Conservation (phyloP, 2,797 vertebrate genomes). For the Oreonectes daqikongensis region DNA sequence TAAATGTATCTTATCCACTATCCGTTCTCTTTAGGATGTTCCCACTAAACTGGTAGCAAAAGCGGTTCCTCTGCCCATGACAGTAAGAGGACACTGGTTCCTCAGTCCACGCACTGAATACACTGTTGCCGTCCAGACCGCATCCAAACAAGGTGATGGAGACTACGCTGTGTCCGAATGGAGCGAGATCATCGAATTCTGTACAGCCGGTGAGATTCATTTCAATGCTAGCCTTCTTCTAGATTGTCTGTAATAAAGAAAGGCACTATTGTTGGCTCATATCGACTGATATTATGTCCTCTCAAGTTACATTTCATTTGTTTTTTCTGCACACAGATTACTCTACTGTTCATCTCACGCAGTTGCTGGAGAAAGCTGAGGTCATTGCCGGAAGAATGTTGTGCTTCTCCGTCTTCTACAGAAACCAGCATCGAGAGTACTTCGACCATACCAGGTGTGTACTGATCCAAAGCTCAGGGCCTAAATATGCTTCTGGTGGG, state of each 20-base stretch:
- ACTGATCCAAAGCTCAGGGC: background rate
- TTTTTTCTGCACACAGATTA: slow-evolving; percentile 77
- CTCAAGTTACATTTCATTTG: too few species aligned
- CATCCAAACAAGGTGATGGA: slow-evolving; percentile 86
- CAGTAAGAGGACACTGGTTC: slow-evolving; percentile 89
- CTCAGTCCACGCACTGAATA: slow-evolving; percentile 88
- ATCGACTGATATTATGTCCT: background rate
- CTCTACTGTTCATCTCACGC: slow-evolving; percentile 89
- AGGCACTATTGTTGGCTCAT: slow-evolving; percentile 14
- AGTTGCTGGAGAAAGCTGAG: slow-evolving; percentile 92
- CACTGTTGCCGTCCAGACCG: slow-evolving; percentile 87
- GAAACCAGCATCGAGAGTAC: slow-evolving; percentile 92
- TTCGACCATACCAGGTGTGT: slow-evolving; percentile 81
- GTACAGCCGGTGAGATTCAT: slow-evolving; percentile 80
- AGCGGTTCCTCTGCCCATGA: slow-evolving; percentile 88
- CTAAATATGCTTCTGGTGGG: too few species aligned
- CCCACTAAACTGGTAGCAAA: slow-evolving; percentile 89
- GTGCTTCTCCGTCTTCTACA: slow-evolving; percentile 90
- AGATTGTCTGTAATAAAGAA: background rate
- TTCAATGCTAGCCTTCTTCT: background rate
- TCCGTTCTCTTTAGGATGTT: slow-evolving; percentile 75
- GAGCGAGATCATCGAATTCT: slow-evolving; percentile 90
- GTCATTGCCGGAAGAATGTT: slow-evolving; percentile 90
- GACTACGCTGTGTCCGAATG: slow-evolving; percentile 88
- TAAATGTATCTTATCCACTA: background rate